phyloP scores from a whole-genome alignment of 2,113 vertebrate species.

The Gasterosteus aculeatus region DNA sequence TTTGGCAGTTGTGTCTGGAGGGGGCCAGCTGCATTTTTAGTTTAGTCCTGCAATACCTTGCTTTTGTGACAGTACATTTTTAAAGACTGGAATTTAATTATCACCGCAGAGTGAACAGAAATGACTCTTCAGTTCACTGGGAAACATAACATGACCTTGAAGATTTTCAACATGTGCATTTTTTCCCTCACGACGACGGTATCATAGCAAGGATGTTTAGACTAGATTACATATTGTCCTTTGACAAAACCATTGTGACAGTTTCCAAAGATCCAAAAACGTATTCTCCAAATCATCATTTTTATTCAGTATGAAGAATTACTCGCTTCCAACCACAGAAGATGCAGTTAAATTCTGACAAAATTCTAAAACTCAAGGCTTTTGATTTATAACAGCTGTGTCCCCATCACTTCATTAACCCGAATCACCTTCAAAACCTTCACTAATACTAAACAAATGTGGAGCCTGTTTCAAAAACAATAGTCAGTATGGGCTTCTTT shows the following conservation, averaged over 20 bases:
- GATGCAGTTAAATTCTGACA: slow-evolving; percentile 52
- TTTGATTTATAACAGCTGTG: slow-evolving; percentile 57
- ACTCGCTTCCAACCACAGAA: slow-evolving; percentile 56
- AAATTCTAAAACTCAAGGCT: slow-evolving; percentile 46
- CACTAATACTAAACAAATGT: slow-evolving; percentile 38
- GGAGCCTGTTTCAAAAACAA: slow-evolving; percentile 30
- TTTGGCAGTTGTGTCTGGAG: slow-evolving; percentile 31
- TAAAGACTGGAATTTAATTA: slow-evolving; percentile 40
- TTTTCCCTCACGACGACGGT: not conserved
- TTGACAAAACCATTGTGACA: slow-evolving; percentile 25
- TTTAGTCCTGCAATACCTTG: slow-evolving; percentile 23
- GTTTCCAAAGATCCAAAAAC: slow-evolving; percentile 36
- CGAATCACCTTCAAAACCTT: slow-evolving; percentile 56
- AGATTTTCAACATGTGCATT: not conserved
- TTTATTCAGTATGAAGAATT: slow-evolving; percentile 57
- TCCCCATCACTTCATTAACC: slow-evolving; percentile 55
- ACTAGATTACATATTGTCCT: slow-evolving; percentile 19
- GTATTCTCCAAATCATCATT: slow-evolving; percentile 27
- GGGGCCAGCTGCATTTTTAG: slow-evolving; percentile 1
- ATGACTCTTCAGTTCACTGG: not conserved
- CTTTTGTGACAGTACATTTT: slow-evolving; percentile 34
- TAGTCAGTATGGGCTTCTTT: slow-evolving; percentile 23
- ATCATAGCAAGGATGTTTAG: slow-evolving; percentile 1
- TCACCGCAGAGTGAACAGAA: slow-evolving; percentile 10
- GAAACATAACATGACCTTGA: not conserved